These are phyloP conservation scores for Griposia aprilina DNA, from an alignment of 2,888 invertebrate genomes.

Conservation along the genomic window DNA sequence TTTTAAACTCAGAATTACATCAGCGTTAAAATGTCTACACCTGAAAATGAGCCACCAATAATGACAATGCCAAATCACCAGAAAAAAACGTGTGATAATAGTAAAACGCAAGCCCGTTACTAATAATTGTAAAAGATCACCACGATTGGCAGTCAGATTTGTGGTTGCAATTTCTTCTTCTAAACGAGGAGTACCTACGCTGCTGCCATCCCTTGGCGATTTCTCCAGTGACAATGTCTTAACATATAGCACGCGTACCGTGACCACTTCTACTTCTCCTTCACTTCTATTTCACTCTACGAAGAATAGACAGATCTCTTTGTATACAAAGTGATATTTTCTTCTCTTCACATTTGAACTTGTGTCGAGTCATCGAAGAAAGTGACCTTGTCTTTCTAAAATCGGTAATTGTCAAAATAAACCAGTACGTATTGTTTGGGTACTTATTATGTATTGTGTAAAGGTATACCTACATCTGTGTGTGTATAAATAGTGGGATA, in stretches of 20 bases:
- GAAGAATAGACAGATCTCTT: background rate
- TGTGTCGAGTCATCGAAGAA: background rate
- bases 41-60: background rate
- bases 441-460: background rate
- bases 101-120: background rate
- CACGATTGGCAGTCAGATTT: background rate
- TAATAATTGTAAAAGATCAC: background rate
- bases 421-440: background rate
- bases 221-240: background rate
- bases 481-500: constrained; percentile 10
- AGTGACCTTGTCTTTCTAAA: background rate
- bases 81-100: background rate
- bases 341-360: background rate
- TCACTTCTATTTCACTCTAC: background rate
- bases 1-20: background rate
- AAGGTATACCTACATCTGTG: background rate
- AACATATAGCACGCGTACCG: background rate
- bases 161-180: background rate
- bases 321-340: background rate
- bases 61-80: too few species aligned
- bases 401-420: background rate
- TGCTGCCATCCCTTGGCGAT: background rate
- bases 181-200: background rate
- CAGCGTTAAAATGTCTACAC: background rate
- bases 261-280: background rate